phyloP scores from a whole-genome alignment of 2,113 vertebrate genomes.

The Saguinus imperator region DNA sequence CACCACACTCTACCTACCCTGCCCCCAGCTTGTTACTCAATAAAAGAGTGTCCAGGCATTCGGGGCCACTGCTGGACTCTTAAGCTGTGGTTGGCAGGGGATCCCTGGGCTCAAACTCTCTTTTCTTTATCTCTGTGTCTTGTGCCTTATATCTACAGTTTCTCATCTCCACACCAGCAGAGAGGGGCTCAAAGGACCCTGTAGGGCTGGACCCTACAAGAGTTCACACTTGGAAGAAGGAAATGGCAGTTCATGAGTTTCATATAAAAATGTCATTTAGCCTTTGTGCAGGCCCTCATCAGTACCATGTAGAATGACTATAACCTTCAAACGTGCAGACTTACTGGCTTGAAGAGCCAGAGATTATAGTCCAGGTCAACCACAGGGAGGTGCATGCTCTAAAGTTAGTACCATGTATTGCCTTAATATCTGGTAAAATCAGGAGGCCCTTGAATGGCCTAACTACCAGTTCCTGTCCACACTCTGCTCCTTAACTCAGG shows the following conservation, averaged over 20 bases:
- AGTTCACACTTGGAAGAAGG: too few relatives aligned
- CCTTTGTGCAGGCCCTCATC: neutral
- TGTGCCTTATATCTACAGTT: too few relatives aligned
- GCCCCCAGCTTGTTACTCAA: too few relatives aligned
- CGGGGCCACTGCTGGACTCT: too few relatives aligned
- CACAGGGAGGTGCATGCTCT: neutral
- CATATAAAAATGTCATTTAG: neutral
- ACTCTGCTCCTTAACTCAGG: neutral
- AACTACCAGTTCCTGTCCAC: neutral
- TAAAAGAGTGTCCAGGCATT: too few relatives aligned
- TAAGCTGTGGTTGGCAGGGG: too few relatives aligned
- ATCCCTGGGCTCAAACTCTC: too few relatives aligned
- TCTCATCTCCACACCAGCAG: too few relatives aligned
- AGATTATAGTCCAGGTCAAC: neutral
- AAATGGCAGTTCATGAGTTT: neutral
- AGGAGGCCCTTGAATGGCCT: neutral
- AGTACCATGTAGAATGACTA: too few relatives aligned
- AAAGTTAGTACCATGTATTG: neutral
- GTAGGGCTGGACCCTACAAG: neutral
- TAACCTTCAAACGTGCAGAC: neutral
- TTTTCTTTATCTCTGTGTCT: too few relatives aligned
- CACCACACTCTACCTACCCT: too few relatives aligned
- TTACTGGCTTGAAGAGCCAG: neutral
- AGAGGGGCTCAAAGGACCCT: too few relatives aligned
- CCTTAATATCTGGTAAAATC: neutral